Base-by-base conservation (phyloP, 2,888 invertebrate genomes). In the Eilema sororculum region DNA sequence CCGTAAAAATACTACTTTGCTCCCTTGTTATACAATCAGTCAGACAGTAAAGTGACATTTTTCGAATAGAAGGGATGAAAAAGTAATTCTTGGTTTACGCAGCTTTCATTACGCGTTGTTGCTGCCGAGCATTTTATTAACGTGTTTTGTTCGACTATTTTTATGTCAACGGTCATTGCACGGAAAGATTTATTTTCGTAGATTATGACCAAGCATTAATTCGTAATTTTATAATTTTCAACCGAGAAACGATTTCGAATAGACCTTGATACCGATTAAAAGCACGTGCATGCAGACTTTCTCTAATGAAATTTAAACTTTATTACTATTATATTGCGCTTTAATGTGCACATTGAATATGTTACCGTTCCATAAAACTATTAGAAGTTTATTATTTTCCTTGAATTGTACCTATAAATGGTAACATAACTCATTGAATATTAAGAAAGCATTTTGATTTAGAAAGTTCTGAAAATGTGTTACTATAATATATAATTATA, bases 111-210 rank as follows among this genome's bases (percentile, higher is more conserved):
- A 85, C 81, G 77, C 79, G 78, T 70, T 82, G 84, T 84, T 84
- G 81, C 84, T 79, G 82, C 79, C 83, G 74, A 81, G 79, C 75
- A 78, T 87, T 86, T 83, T 86, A 82, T 76, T 77, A 81, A 75
- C 81, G 68, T 73, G 78, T 79, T 85, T 86, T 82, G 79, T 82
- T 80, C 69, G 77, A 82, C 84, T 87, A 90, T 90, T 89, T 89
- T 87, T 83, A 79, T 78, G 69, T 74, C 71, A 75, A 77, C 83
- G 85, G 84, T 87, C 87, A 80, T 81, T 85, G 87, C 83, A 77
- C 84, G 76, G 63, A n/a, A 66, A 64, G 64, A 68, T 71, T 74
- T 81, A 76, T 80, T 83, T 84, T 78, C 37, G 76, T 75, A 71
- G 68, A 75, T 81, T 74, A 81, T 72, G 57, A 69, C 52, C 71